phyloP scores from a whole-genome alignment of 2,888 invertebrate genomes.

The Amphipoea oculea region DNA sequence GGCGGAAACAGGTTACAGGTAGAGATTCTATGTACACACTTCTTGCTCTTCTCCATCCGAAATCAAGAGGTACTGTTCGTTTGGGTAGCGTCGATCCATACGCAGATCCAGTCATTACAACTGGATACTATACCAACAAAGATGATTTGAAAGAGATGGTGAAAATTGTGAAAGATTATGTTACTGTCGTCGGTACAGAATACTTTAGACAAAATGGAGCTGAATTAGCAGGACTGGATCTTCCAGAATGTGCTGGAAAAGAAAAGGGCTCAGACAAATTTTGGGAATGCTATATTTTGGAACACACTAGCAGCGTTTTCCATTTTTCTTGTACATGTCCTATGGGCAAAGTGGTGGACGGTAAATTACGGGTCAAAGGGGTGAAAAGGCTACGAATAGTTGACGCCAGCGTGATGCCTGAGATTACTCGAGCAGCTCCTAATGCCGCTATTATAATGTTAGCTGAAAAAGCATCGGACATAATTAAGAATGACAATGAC shows the following conservation, averaged over 20 bases:
- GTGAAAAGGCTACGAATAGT: constrained; percentile 64
- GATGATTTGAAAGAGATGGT: constrained; percentile 53
- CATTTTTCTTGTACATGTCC: constrained; percentile 93
- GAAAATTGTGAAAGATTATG: constrained; percentile 59
- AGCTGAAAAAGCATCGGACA: constrained; percentile 51
- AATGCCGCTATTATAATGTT: constrained; percentile 82
- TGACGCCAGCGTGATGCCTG: constrained; percentile 84
- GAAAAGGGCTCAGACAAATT: constrained; percentile 58
- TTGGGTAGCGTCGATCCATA: constrained; percentile 65
- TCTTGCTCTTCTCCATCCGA: constrained; percentile 64
- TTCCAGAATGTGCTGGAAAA: constrained; percentile 60
- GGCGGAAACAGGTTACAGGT: constrained; percentile 36
- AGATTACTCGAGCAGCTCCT: constrained; percentile 89
- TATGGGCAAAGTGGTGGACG: constrained; percentile 94
- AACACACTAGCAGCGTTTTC: constrained; percentile 91
- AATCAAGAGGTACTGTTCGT: constrained; percentile 79
- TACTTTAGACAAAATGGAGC: constrained; percentile 65
- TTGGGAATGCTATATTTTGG: constrained; percentile 68
- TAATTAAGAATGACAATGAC: constrained; percentile 25
- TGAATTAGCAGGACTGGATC: constrained; percentile 57
- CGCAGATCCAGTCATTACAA: constrained; percentile 63
- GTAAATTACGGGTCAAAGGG: constrained; percentile 80
- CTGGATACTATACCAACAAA: constrained; percentile 31
- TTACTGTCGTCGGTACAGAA: constrained; percentile 57
- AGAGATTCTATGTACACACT: constrained; percentile 55